Evolutionary conservation across 2,888 invertebrate species (phyloP).

Genomic region (Epistrophella euchroma): DNA sequence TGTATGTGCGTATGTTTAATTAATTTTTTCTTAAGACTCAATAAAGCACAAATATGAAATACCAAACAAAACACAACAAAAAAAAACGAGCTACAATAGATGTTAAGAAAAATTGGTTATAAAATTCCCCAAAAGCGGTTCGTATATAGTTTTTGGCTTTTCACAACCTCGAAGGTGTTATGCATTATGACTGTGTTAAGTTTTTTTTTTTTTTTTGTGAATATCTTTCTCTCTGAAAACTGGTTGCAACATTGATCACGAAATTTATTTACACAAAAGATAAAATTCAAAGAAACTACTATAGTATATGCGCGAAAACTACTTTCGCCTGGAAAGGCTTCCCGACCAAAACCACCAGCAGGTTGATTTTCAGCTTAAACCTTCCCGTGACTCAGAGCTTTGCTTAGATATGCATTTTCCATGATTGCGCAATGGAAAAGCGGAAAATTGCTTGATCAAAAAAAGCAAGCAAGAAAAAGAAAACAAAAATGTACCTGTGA

Average conservation of each 20-base stretch:
- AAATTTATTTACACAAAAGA: conserved; percentile 57
- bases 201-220: conserved; percentile 14
- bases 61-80: conserved; percentile 1
- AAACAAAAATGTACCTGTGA: conserved; percentile 81
- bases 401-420: conserved; percentile 40
- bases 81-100: conserved; percentile 30
- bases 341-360: conserved; percentile 34
- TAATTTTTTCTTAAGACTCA: conserved; percentile 23
- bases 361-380: conserved; percentile 23
- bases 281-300: conserved; percentile 25
- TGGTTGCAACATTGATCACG: conserved; percentile 70
- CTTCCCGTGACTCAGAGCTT: conserved; percentile 54
- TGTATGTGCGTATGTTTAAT: background rate
- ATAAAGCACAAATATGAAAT: conserved; percentile 36
- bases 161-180: conserved; percentile 70
- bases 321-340: conserved; percentile 67
- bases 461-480: conserved; percentile 23
- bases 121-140: conserved; percentile 44
- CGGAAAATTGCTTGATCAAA: conserved; percentile 26
- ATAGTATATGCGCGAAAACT: conserved; percentile 58
- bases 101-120: conserved; percentile 56
- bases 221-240: conserved; percentile 31
- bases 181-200: conserved; percentile 44
- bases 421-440: conserved; percentile 63
- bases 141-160: conserved; percentile 37